Percentiles rank a stretch among this genome's conserved stretches.
Evolutionary conservation across 2,797 vertebrate species (phyloP).

Genomic region (Nannoperca obscura): DNA sequence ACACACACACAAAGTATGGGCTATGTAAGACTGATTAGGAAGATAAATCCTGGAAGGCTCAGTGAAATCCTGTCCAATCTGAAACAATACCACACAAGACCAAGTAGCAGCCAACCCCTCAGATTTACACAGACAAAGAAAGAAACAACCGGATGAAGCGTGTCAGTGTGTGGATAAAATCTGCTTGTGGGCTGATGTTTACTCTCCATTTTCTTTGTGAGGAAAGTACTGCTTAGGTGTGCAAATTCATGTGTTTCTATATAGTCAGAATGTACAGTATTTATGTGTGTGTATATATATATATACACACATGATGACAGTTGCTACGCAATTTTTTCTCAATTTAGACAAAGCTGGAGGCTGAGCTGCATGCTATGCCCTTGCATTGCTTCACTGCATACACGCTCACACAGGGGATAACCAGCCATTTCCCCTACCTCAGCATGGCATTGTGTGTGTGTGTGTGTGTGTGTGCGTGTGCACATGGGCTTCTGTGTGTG

Average conservation of each 20-base stretch:
- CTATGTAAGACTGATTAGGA: conserved; percentile 17
- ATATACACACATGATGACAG: no score
- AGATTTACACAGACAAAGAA: conserved; percentile 15
- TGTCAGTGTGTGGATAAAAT: conserved; percentile 12
- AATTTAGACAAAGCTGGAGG: conserved; percentile 52
- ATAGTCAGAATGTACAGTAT: not conserved
- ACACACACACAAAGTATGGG: not conserved
- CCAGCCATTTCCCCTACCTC: conserved; percentile 74
- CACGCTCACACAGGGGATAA: conserved; percentile 62
- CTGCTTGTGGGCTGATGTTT: conserved; percentile 14
- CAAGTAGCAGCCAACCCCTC: not conserved
- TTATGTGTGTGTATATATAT: not conserved
- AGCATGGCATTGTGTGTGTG: conserved; percentile 62
- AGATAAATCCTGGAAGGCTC: conserved; percentile 18
- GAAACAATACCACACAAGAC: conserved; percentile 3
- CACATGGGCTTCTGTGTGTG: conserved; percentile 42
- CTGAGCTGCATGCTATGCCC: conserved; percentile 51
- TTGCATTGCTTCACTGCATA: conserved; percentile 65
- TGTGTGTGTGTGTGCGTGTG: conserved; percentile 45
- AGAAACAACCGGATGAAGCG: not conserved
- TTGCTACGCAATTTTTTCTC: conserved; percentile 23
- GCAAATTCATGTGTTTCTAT: conserved; percentile 16
- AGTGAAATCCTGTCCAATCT: conserved; percentile 29
- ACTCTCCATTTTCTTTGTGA: conserved; percentile 12
- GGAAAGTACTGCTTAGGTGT: conserved; percentile 27